phyloP scores from a whole-genome alignment of 2,888 invertebrate species.

The Drosophila nr. fundita region DNA sequence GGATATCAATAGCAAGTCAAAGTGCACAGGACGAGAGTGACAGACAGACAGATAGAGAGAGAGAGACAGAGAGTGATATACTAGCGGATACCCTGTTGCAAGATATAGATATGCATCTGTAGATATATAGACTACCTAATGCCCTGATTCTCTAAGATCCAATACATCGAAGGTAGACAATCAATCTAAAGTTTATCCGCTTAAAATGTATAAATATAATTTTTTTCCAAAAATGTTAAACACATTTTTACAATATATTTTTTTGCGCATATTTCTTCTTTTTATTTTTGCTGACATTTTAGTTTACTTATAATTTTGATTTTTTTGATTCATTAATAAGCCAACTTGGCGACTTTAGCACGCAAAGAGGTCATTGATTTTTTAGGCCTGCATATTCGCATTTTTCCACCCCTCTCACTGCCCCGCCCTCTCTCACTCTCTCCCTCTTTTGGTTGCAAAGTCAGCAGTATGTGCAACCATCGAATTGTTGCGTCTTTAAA shows the following conservation, averaged over 20 bases:
- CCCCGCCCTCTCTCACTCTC: not conserved
- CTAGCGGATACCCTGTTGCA: not conserved
- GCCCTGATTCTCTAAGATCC: not conserved
- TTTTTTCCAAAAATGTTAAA: slow-evolving; percentile 29
- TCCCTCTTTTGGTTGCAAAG: not conserved
- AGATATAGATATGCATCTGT: not conserved
- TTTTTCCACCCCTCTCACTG: not conserved
- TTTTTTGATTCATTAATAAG: slow-evolving; percentile 53
- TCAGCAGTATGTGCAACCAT: slow-evolving; percentile 34
- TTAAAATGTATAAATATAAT: not conserved
- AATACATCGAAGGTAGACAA: not conserved
- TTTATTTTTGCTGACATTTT: slow-evolving; percentile 40
- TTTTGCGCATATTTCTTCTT: not conserved
- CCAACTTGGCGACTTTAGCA: slow-evolving; percentile 51
- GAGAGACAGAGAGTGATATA: not conserved
- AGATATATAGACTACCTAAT: not conserved
- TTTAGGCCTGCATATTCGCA: slow-evolving; percentile 34
- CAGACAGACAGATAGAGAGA: not conserved
- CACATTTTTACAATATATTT: slow-evolving; percentile 24
- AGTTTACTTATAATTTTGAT: not conserved
- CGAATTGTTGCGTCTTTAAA: slow-evolving; percentile 38
- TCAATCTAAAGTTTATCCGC: not conserved
- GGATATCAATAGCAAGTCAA: not conserved
- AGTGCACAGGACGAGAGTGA: not conserved
- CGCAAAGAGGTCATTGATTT: slow-evolving; percentile 67